These are phyloP conservation scores for Jordanella pulchra DNA, from an alignment of 2,797 vertebrate species.

Conservation along the genomic window DNA sequence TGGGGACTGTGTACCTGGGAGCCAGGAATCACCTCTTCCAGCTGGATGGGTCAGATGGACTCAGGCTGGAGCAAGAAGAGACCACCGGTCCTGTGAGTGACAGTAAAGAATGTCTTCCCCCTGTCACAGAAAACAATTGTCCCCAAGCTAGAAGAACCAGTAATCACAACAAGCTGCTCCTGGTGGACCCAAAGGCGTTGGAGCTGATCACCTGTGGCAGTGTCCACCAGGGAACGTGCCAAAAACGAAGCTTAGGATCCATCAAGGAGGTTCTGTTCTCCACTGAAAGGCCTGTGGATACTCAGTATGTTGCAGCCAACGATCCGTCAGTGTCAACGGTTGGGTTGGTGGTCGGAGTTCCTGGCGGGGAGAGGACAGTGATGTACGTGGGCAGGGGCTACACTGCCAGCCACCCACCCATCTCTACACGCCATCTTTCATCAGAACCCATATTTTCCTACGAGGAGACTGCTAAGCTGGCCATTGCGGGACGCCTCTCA, in stretches of 20 bases:
- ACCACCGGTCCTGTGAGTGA: constrained; percentile 88
- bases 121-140: constrained; percentile 86
- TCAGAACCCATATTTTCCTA: constrained; percentile 91
- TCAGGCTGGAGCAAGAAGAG: constrained; percentile 83
- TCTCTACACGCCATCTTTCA: constrained; percentile 90
- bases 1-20: constrained; percentile 89
- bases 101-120: constrained; percentile 94
- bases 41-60: constrained; percentile 82
- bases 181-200: constrained; percentile 83
- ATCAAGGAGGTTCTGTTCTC: constrained; percentile 84
- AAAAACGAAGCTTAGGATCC: constrained; percentile 86
- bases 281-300: constrained; percentile 90
- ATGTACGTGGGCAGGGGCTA: constrained; percentile 94
- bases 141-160: constrained; percentile 85
- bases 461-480: constrained; percentile 93
- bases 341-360: constrained; percentile 86
- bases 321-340: constrained; percentile 90
- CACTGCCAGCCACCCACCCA: constrained; percentile 92
- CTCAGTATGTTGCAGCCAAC: constrained; percentile 94
- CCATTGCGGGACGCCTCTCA: constrained; percentile 88
- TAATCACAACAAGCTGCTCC: constrained; percentile 93
- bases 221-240: constrained; percentile 92
- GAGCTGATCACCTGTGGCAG: constrained; percentile 94
- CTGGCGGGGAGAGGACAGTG: constrained; percentile 79
- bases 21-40: constrained; percentile 93